phyloP scores from a whole-genome alignment of 2,113 vertebrate genomes.

The Oncorhynchus keta region DNA sequence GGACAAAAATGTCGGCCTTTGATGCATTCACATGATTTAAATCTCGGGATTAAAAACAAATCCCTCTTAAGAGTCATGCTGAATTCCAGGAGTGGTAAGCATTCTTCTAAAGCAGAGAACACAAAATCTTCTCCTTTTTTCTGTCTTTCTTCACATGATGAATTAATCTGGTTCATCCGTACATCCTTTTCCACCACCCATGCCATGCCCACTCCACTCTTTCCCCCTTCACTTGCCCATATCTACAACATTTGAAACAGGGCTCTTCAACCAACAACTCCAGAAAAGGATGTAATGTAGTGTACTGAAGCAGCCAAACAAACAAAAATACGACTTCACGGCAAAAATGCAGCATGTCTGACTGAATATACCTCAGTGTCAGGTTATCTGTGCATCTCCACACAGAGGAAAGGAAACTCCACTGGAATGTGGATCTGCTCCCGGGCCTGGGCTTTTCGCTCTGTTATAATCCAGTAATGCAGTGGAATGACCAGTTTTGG shows the following conservation, averaged over 20 bases:
- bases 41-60: conserved; percentile 68
- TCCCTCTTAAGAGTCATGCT: conserved; percentile 56
- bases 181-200: conserved; percentile 4
- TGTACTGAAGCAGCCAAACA: too few relatives aligned
- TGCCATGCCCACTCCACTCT: conserved; percentile 14
- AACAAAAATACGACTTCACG: too few relatives aligned
- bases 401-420: background rate
- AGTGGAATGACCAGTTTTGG: background rate
- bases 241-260: background rate
- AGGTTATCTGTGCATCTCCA: background rate
- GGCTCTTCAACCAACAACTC: background rate
- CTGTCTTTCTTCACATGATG: conserved; percentile 52
- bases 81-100: conserved; percentile 68
- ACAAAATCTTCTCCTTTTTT: conserved; percentile 52
- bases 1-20: conserved; percentile 25
- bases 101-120: conserved; percentile 57
- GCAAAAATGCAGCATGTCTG: too few relatives aligned
- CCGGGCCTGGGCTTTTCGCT: background rate
- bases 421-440: background rate
- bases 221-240: background rate
- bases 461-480: background rate
- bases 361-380: background rate
- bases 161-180: conserved; percentile 50
- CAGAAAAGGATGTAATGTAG: background rate
- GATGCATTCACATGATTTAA: conserved; percentile 70